A percentile compares a stretch with the other conserved stretches of the same genome.
Conservation (phyloP, 2,888 invertebrate genomes). For the Drosophila multiciliata region DNA sequence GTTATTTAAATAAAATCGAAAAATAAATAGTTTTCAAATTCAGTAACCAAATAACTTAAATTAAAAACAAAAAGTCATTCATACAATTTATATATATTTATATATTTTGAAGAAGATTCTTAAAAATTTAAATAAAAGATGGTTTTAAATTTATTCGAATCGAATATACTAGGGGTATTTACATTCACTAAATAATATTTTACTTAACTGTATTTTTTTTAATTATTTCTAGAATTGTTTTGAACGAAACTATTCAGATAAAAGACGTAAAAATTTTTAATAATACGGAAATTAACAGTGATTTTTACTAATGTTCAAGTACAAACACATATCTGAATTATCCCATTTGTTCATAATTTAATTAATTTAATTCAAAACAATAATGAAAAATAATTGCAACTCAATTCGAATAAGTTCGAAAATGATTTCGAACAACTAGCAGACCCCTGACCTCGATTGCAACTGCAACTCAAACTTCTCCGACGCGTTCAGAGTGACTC, state of each 20-base stretch:
- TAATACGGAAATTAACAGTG: background rate
- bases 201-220: background rate
- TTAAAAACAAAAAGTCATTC: background rate
- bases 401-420: slow-evolving; percentile 58
- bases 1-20: background rate
- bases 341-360: background rate
- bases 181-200: background rate
- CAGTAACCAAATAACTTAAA: background rate
- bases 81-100: background rate
- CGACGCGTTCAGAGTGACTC: slow-evolving; percentile 35
- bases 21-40: background rate
- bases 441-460: slow-evolving; percentile 65
- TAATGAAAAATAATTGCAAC: background rate
- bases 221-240: background rate
- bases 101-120: background rate
- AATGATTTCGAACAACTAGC: slow-evolving; percentile 57
- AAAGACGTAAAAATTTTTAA: background rate
- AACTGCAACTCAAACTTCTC: slow-evolving; percentile 70
- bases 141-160: background rate
- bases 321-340: background rate
- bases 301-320: background rate
- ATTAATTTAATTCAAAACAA: background rate
- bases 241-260: background rate
- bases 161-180: background rate
- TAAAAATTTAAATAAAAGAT: background rate